Conservation (phyloP, 2,113 vertebrate genomes). For the Silurus asotus region DNA sequence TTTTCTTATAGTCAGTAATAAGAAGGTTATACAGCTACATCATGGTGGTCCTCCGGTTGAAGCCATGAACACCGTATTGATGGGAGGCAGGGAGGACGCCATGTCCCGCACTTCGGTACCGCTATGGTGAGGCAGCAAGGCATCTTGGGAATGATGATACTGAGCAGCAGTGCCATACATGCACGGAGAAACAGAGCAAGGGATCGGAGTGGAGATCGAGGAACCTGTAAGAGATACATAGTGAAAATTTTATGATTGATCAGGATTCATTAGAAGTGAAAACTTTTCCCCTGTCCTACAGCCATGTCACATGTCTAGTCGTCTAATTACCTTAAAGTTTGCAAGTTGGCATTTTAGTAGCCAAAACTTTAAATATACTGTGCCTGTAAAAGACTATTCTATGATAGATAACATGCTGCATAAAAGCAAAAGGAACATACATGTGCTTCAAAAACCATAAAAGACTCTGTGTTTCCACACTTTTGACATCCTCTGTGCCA, state of each 20-base stretch:
- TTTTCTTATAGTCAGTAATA: too few species aligned
- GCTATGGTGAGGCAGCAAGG: slow-evolving; percentile 74
- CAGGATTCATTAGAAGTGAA: background rate
- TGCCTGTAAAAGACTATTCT: too few species aligned
- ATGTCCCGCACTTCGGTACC: slow-evolving; percentile 77
- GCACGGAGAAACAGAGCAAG: slow-evolving; percentile 82
- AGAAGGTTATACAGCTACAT: slow-evolving; percentile 43
- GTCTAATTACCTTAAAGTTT: background rate
- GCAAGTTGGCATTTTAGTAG: background rate
- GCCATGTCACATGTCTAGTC: background rate
- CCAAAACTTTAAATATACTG: background rate
- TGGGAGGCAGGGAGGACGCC: slow-evolving; percentile 90
- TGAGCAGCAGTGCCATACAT: slow-evolving; percentile 84
- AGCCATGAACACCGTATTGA: slow-evolving; percentile 98
- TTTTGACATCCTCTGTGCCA: background rate
- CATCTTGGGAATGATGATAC: slow-evolving; percentile 80
- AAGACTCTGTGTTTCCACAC: too few species aligned
- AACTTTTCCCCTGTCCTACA: background rate
- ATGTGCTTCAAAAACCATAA: too few species aligned
- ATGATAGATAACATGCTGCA: too few species aligned
- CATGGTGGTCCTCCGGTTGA: slow-evolving; percentile 78
- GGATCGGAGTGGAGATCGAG: slow-evolving; percentile 69
- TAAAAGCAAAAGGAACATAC: too few species aligned
- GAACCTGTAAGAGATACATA: slow-evolving; percentile 66
- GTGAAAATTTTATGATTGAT: background rate